Evolutionary conservation across 2,888 invertebrate species (phyloP).

Genomic region (Drosophila neotestacea): DNA sequence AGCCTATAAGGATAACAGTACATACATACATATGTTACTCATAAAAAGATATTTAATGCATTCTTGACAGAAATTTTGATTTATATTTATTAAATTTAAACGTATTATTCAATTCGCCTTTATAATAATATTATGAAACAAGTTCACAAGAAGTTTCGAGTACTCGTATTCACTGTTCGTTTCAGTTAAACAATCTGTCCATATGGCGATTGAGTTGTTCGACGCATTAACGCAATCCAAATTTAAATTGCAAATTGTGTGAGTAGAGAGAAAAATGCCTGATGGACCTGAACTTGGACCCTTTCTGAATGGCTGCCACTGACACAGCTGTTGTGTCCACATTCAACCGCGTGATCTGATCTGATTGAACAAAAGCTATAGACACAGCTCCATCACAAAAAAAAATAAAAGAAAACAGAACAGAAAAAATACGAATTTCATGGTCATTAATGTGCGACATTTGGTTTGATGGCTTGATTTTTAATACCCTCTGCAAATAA

Average conservation of each 20-base stretch:
- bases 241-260: constrained; percentile 74
- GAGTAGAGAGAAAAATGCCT: constrained; percentile 28
- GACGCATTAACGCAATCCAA: constrained; percentile 66
- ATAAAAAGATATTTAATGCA: constrained; percentile 23
- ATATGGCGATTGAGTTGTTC: constrained; percentile 51
- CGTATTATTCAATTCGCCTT: constrained; percentile 54
- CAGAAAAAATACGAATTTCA: constrained; percentile 40
- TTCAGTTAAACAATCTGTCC: constrained; percentile 48
- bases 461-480: constrained; percentile 38
- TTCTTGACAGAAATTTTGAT: constrained; percentile 56
- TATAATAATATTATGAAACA: constrained; percentile 26
- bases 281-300: constrained; percentile 1
- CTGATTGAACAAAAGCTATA: constrained; percentile 38
- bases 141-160: constrained; percentile 5
- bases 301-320: constrained; percentile 4
- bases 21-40: constrained; percentile 12
- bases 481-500: constrained; percentile 5
- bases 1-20: constrained; percentile 29
- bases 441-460: constrained; percentile 64
- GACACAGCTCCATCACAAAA: constrained; percentile 2
- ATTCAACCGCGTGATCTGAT: constrained; percentile 42
- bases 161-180: constrained; percentile 52
- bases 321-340: constrained; percentile 58
- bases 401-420: constrained; percentile 2
- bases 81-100: constrained; percentile 51